A percentile compares a stretch with the other conserved stretches of the same genome.
Conservation (phyloP, 2,888 invertebrate genomes). For the Heliconius cydno region DNA sequence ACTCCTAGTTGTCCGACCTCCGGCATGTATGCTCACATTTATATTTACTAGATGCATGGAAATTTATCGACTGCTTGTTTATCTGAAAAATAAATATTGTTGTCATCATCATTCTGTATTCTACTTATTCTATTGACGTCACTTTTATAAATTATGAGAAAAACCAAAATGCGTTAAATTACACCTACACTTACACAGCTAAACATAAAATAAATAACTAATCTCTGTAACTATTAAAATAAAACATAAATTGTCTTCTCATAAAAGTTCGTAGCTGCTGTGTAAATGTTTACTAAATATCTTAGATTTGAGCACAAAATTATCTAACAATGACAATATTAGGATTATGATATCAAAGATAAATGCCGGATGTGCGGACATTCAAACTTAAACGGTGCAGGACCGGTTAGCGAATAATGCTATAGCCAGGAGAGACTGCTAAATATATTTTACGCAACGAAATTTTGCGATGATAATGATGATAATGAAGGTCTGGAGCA, state of each 20-base stretch:
- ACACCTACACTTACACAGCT: neutral
- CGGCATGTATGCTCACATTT: constrained; percentile 58
- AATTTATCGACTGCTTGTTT: constrained; percentile 51
- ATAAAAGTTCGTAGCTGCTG: neutral
- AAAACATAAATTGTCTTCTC: neutral
- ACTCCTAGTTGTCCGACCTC: constrained; percentile 63
- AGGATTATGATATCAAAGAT: constrained; percentile 27
- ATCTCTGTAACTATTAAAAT: neutral
- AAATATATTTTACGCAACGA: constrained; percentile 5
- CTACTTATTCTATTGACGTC: neutral
- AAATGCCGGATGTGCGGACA: constrained; percentile 38
- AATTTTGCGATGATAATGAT: neutral
- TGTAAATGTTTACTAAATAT: constrained; percentile 3
- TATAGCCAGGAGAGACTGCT: neutral
- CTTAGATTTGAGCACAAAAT: constrained; percentile 17
- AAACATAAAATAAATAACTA: neutral
- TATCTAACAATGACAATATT: constrained; percentile 32
- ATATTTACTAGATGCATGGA: constrained; percentile 72
- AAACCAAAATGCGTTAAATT: constrained; percentile 14
- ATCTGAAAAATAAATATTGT: constrained; percentile 61
- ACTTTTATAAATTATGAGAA: neutral
- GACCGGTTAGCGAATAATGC: constrained; percentile 21
- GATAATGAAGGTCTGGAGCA: no score
- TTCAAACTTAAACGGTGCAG: constrained; percentile 35
- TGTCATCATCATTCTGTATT: neutral